A percentile compares a stretch with the other conserved stretches of the same genome.
These are phyloP conservation scores for Oreohelix idahoensis DNA, from an alignment of 1,140 invertebrate genomes.

Conservation along the genomic window DNA sequence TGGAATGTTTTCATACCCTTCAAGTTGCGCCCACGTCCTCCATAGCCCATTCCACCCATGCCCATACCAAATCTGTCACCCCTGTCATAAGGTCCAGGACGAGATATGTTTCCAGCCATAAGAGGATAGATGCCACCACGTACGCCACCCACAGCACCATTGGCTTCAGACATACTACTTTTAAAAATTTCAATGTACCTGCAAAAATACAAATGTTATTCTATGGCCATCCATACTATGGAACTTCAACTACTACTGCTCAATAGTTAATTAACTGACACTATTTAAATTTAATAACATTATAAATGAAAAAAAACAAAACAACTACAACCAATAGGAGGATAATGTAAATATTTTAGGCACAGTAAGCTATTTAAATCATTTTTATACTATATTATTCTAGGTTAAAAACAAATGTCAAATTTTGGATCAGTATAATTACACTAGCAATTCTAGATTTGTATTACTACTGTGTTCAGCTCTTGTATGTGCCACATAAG, in stretches of 20 bases:
- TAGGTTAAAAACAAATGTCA: too few species aligned
- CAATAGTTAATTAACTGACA: neutral
- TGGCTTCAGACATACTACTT: slow-evolving; percentile 86
- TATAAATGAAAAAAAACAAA: too few species aligned
- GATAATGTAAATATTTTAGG: too few species aligned
- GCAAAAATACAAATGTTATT: slow-evolving; percentile 39
- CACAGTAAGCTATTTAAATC: too few species aligned
- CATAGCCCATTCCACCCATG: slow-evolving; percentile 58
- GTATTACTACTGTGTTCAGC: too few species aligned
- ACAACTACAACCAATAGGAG: too few species aligned
- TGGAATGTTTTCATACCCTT: slow-evolving; percentile 74
- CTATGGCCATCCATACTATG: neutral
- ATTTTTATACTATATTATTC: too few species aligned
- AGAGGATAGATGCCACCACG: slow-evolving; percentile 54
- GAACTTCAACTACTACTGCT: neutral
- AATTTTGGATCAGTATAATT: too few species aligned
- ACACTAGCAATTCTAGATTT: too few species aligned
- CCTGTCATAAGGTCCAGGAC: slow-evolving; percentile 88
- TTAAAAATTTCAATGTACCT: slow-evolving; percentile 97
- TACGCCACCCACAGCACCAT: slow-evolving; percentile 77
- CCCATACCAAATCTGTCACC: slow-evolving; percentile 57
- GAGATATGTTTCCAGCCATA: slow-evolving; percentile 72
- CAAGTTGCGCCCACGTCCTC: slow-evolving; percentile 75
- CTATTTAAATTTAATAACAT: too few species aligned
- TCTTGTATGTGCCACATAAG: too few species aligned